Percentiles rank a stretch among this genome's conserved stretches.
These are phyloP conservation scores for Triplophysa siluroides DNA, from an alignment of 2,113 vertebrate species.

Conservation along the genomic window DNA sequence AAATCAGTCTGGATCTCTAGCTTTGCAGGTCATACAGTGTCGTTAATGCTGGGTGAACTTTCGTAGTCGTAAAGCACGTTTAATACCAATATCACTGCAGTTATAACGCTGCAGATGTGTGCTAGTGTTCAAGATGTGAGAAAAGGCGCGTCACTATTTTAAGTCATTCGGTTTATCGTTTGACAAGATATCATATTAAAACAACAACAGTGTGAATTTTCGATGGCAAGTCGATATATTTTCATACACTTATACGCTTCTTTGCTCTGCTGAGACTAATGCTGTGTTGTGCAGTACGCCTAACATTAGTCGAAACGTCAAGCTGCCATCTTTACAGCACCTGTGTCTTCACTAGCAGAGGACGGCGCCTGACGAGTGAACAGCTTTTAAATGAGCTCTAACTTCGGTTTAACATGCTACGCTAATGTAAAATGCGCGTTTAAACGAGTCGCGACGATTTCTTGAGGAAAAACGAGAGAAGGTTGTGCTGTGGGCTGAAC, in stretches of 20 bases:
- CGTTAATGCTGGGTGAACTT: neutral
- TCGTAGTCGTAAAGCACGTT: neutral
- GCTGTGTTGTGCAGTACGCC: conserved; percentile 6
- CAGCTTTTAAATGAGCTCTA: neutral
- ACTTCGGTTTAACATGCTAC: neutral
- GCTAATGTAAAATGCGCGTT: neutral
- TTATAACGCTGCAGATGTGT: neutral
- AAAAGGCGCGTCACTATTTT: neutral
- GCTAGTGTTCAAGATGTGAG: neutral
- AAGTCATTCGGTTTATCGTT: neutral
- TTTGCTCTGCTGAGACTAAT: neutral
- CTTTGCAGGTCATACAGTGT: neutral
- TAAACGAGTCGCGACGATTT: neutral
- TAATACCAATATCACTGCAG: no score
- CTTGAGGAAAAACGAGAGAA: neutral
- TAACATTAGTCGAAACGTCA: neutral
- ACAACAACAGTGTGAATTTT: neutral
- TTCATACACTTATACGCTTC: neutral
- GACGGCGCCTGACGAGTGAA: conserved; percentile 38
- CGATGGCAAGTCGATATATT: neutral
- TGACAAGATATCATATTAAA: neutral
- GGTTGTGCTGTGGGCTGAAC: neutral
- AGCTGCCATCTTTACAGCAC: conserved; percentile 55
- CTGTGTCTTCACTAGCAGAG: conserved; percentile 39
- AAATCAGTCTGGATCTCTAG: neutral